Base-by-base conservation (phyloP, 2,888 invertebrate genomes). In the Melinaea marsaeus region DNA sequence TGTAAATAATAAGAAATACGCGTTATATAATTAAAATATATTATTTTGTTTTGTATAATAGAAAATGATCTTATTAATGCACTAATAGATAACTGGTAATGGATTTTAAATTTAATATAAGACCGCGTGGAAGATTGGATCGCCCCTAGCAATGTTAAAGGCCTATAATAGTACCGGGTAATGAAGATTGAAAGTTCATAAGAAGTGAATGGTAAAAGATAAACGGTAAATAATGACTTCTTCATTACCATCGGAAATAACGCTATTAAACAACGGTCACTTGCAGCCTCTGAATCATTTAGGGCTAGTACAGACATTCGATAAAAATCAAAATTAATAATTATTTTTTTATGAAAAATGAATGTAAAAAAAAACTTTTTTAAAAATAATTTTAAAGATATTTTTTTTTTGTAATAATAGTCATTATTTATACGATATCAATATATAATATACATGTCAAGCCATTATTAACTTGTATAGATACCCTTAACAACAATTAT, bases 401-500 rank as follows among this genome's bases (percentile, higher is more conserved):
- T 5, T 37, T 5, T 37, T n/a, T 6, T 6, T 4, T 37, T 6
- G 37, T 37, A 37, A 37, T 5, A 37, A 37, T 37, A 37, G 0
- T 1, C 4, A 37, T 5, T 37, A 4, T 37, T 37, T 37, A 22
- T 22, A 22, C 22, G 22, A 22, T 22, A 22, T 22, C 22, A 22
- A 22, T 22, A 22, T 22, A 22, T 22, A 22, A 22, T 51, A 32
- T 48, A n/a, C 7, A 13, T 32, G 9, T 56, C 46, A 62, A 58
- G 62, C 47, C 57, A 46, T 46, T 61, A 7, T n/a, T 9, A 34
- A 32, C 22, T 6, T 59, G 63, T 33, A 55, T 56, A 33, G 13
- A 34, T 32, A 54, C 59, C 63, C 69, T 72, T 72, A 70, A 69
- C 68, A 75, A 75, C 81, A 80, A 81, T 81, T 81, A 79, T 72